Evolutionary conservation across 92 coral and sea anemone genomes (phyloP), one percentile per base, ranked within the genome.

Genomic region (Phenganax subtilis): DNA sequence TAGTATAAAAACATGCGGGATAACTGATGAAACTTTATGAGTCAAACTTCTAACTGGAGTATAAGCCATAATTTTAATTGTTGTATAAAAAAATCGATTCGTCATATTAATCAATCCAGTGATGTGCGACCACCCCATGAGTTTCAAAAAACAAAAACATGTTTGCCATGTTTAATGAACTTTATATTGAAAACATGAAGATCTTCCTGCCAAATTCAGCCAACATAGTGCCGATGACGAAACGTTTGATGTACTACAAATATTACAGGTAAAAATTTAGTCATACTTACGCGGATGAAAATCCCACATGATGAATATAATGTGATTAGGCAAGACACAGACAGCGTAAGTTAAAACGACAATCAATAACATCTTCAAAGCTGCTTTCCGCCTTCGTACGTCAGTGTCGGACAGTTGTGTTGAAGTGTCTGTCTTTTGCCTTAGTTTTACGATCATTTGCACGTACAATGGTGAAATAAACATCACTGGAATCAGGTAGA

Each of bases 301-400:
- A 76, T 90, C 98, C 55, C 76, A 55, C 89, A 91, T 88, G 16
- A 92, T 15, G 54, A 64, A 94, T 47, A 90, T 68, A 9, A 84
- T 87, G 62, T 94, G 92, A 75, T 91, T 88, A 0, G 98, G 98
- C 85, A 94, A 57, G 64, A 94, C 82, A 51, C 97, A 92, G 16
- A 92, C 61, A 0, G 97, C 97, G 62, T 92, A 94, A 12, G 94
- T 87, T 37, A 87, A 69, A 7, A 94, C 98, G 53, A 94, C 97
- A 71, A 92, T 89, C 12, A 87, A 92, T 92, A 94, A 88, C 98
- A 94, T 94, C 86, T 86, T 94, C 58, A 94, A 84, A 7, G 93
- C 98, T 57, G 92, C 91, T 31, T 85, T 89, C 68, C 91, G 87
- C 77, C 98, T 92, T 75, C 87, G 90, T 51, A 80, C 55, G 47